Percentiles rank a stretch among this genome's conserved stretches.
These are phyloP conservation scores for Esox masquinongy DNA, from an alignment of 2,797 vertebrate species.

Conservation along the genomic window DNA sequence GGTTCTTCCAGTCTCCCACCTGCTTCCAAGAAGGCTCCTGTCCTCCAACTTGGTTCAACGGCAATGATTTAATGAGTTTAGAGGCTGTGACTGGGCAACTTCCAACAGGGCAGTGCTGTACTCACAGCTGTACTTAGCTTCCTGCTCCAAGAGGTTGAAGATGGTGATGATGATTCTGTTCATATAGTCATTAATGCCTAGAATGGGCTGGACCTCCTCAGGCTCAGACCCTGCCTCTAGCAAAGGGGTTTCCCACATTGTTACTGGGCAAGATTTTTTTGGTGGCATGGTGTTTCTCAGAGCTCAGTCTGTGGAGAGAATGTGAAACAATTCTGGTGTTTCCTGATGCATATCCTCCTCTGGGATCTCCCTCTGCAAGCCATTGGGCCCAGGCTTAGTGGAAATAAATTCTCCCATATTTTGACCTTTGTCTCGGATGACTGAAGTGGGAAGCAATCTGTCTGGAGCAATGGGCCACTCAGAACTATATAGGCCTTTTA, in stretches of 20 bases:
- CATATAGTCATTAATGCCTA: neutral
- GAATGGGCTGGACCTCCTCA: neutral
- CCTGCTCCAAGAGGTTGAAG: neutral
- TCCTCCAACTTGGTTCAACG: neutral
- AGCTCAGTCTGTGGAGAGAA: neutral
- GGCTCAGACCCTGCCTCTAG: neutral
- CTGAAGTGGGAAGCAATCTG: conserved; percentile 26
- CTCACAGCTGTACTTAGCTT: neutral
- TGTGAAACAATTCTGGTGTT: neutral
- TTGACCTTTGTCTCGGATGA: conserved; percentile 11
- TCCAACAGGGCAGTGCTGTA: neutral
- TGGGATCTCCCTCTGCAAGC: neutral
- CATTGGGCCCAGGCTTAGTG: neutral
- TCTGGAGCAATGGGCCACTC: conserved; percentile 21
- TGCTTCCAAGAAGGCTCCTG: neutral
- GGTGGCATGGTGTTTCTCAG: neutral
- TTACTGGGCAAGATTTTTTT: neutral
- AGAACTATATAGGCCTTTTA: neutral
- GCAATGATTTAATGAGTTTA: neutral
- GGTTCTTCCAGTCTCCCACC: conserved; percentile 4
- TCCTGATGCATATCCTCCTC: neutral
- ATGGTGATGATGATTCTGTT: neutral
- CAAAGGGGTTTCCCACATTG: neutral
- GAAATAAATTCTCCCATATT: neutral
- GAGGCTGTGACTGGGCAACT: neutral